These are phyloP conservation scores for Eupithecia exiguata DNA, from an alignment of 2,888 invertebrate species.

Conservation along the genomic window DNA sequence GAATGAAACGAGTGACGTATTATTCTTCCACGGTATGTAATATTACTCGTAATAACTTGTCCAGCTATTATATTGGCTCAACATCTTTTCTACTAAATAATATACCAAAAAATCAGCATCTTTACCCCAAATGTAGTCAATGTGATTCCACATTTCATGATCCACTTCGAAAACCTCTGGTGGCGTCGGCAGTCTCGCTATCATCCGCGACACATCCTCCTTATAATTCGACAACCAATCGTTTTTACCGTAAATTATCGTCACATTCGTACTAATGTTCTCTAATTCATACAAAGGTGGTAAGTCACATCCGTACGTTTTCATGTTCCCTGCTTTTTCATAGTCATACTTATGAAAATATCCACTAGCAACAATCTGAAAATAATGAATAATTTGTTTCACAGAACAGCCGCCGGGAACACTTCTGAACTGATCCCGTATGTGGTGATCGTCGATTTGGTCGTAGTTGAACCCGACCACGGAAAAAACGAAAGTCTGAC, in stretches of 20 bases:
- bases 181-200: background rate
- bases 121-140: conserved; percentile 3
- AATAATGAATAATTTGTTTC: background rate
- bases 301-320: background rate
- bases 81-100: background rate
- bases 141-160: background rate
- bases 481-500: background rate
- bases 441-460: background rate
- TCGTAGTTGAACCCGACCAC: background rate
- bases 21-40: background rate
- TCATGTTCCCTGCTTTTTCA: background rate
- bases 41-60: background rate
- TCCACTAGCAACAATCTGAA: background rate
- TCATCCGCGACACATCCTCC: background rate
- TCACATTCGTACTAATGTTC: background rate
- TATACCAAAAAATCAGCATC: conserved; percentile 9
- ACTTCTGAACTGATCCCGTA: background rate
- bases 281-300: background rate
- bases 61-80: background rate
- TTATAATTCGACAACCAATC: background rate
- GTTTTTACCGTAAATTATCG: background rate
- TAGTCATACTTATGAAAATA: background rate
- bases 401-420: background rate
- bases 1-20: background rate
- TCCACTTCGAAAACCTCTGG: background rate